These are phyloP conservation scores for Tokudaia tokunoshimensis DNA, from an alignment of 2,797 vertebrate species.

Conservation along the genomic window DNA sequence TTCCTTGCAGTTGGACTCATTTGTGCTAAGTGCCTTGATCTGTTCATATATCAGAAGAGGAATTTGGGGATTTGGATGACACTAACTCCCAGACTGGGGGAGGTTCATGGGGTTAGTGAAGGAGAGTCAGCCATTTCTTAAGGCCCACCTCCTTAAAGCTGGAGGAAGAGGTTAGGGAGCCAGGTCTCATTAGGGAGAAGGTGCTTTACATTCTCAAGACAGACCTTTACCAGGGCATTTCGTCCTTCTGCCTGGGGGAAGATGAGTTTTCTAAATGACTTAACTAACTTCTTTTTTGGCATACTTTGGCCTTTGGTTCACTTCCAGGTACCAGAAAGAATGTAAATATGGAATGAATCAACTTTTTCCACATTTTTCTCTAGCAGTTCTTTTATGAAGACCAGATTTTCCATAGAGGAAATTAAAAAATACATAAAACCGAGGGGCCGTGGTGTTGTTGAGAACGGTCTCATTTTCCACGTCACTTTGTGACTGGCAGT, in stretches of 20 bases:
- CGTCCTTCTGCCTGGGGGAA: slow-evolving; percentile 82
- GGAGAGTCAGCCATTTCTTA: slow-evolving; percentile 55
- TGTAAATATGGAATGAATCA: slow-evolving; percentile 94
- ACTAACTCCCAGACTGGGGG: background rate
- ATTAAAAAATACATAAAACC: slow-evolving; percentile 96
- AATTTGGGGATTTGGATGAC: slow-evolving; percentile 17
- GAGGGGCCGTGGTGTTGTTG: slow-evolving; percentile 92
- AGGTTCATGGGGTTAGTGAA: slow-evolving; percentile 6
- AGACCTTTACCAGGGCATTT: slow-evolving; percentile 81
- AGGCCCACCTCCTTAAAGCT: background rate
- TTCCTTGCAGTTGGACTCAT: slow-evolving; percentile 40
- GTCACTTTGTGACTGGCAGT: slow-evolving; percentile 89
- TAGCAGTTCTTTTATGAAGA: slow-evolving; percentile 95
- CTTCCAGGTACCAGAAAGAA: slow-evolving; percentile 92
- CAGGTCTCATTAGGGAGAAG: slow-evolving; percentile 67
- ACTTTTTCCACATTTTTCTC: slow-evolving; percentile 93
- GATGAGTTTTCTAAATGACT: slow-evolving; percentile 87
- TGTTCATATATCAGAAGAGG: slow-evolving; percentile 30
- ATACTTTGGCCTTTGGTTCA: slow-evolving; percentile 86
- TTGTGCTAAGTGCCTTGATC: slow-evolving; percentile 55
- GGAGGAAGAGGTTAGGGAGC: slow-evolving; percentile 54
- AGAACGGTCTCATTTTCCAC: slow-evolving; percentile 91
- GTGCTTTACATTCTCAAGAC: slow-evolving; percentile 74
- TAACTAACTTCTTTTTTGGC: slow-evolving; percentile 88
- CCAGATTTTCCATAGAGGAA: slow-evolving; percentile 98